Base-by-base conservation (phyloP, 2,888 invertebrate genomes). In the Hirudinaria manillensis region DNA sequence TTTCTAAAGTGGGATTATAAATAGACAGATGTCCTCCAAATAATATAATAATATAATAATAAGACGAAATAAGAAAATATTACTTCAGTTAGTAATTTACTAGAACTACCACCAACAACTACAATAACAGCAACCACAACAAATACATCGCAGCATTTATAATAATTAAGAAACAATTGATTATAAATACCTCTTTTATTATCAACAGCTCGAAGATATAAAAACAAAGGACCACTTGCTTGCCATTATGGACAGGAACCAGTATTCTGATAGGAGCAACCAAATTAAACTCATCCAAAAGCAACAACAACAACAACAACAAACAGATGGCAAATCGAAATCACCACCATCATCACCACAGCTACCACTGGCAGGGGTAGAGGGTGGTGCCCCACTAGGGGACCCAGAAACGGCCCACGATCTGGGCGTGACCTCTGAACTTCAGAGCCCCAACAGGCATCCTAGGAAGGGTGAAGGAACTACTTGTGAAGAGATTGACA, bases 201-300 rank as follows among this genome's bases (percentile, higher is more conserved):
- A 45, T 10, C 16, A 16, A 10, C 45, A 61, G 61, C 61, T 61
- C 24, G 73, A 73, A 56, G 65, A 65, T n/a, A 16, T 73, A 2
- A 73, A 65, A n/a, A 36, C 36, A 21, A 73, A 73, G 27, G 73
- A 73, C 65, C 73, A 61, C 32, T 36, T 38, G 61, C 73, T 73
- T 6, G 73, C 73, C 19, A 45, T 32, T n/a, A 34, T 73, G n/a
- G 65, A 65, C 65, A 61, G 65, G 55, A 61, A 73, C 65, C 73
- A 73, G 24, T 73, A 73, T 61, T 65, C 65, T 34, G 73, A 73
- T 38, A 51, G 65, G 27, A 61, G 45, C 36, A 29, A 32, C 24
- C 73, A 73, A 55, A 19, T 38, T 7, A 73, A 61, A 34, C 32
- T 73, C 36, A 32, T 73, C 6, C 73, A 36, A 24, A 61, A 73